phyloP scores from a whole-genome alignment of 1,140 invertebrate species.

The Conus ventricosus region DNA sequence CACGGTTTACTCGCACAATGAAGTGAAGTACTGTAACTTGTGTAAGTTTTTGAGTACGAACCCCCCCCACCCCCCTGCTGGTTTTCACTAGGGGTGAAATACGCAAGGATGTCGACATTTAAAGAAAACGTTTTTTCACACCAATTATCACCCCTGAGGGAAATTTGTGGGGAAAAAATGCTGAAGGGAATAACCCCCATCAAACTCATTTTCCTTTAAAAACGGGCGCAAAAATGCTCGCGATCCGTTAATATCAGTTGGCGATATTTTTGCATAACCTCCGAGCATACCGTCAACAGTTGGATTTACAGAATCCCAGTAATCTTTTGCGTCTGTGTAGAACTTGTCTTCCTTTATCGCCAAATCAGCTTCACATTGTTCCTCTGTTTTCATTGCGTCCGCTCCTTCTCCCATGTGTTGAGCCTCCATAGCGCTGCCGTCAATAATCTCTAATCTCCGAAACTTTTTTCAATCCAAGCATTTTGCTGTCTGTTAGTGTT shows the following conservation, averaged over 20 bases:
- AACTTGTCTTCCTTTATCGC: constrained; percentile 58
- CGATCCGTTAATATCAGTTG: constrained; percentile 91
- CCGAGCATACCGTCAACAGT: constrained; percentile 97
- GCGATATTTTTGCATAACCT: constrained; percentile 90
- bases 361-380: neutral
- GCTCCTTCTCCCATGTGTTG: constrained; percentile 11
- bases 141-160: too few relatives aligned
- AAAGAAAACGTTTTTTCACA: too few relatives aligned
- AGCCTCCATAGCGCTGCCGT: neutral
- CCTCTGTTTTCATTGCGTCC: neutral
- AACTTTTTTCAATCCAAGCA: neutral
- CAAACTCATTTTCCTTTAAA: constrained; percentile 55
- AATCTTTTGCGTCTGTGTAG: constrained; percentile 73
- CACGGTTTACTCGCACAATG: too few relatives aligned
- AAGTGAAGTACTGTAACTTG: too few relatives aligned
- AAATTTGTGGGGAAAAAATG: too few relatives aligned
- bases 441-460: neutral
- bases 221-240: constrained; percentile 82
- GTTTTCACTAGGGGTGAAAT: too few relatives aligned
- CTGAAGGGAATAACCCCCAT: neutral
- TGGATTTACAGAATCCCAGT: constrained; percentile 83
- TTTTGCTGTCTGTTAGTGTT: neutral
- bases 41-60: too few relatives aligned
- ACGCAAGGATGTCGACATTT: too few relatives aligned
- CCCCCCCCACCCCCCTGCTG: too few relatives aligned